These are phyloP conservation scores for Phymanthus crucifer DNA, from an alignment of 92 coral and sea anemone genomes.

Conservation along the genomic window DNA sequence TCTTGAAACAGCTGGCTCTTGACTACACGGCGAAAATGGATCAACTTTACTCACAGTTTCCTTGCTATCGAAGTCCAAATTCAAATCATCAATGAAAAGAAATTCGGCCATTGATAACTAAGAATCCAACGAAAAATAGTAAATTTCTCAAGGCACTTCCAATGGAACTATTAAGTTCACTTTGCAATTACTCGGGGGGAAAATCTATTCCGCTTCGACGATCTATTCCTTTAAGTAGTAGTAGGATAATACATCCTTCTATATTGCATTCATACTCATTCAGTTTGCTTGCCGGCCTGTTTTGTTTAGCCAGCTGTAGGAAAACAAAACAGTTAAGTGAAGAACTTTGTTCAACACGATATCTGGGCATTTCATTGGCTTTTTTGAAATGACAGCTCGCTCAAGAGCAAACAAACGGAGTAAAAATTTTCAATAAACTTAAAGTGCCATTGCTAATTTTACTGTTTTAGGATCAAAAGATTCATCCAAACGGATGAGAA, in stretches of 20 bases:
- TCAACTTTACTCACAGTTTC: neutral
- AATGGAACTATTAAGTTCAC: neutral
- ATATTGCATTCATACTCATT: too few species aligned
- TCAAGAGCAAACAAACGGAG: neutral
- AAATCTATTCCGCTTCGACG: too few species aligned
- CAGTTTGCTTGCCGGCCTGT: too few species aligned
- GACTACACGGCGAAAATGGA: neutral
- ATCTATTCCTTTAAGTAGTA: too few species aligned
- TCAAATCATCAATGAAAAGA: constrained; percentile 13
- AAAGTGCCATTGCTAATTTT: neutral
- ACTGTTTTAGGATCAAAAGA: neutral
- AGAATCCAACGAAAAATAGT: neutral
- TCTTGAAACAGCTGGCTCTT: neutral
- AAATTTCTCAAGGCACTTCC: neutral
- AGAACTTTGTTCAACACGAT: neutral
- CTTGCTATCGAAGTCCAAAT: neutral
- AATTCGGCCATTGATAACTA: constrained; percentile 15
- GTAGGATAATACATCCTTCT: too few species aligned
- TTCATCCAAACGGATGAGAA: neutral
- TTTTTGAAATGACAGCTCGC: neutral
- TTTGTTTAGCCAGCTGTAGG: too few species aligned
- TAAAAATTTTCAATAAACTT: neutral
- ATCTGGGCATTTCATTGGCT: neutral
- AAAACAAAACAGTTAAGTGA: too few species aligned
- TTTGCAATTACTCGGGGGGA: too few species aligned